Conservation (phyloP, 2,888 invertebrate genomes). For the Hipparchia sbordonii region DNA sequence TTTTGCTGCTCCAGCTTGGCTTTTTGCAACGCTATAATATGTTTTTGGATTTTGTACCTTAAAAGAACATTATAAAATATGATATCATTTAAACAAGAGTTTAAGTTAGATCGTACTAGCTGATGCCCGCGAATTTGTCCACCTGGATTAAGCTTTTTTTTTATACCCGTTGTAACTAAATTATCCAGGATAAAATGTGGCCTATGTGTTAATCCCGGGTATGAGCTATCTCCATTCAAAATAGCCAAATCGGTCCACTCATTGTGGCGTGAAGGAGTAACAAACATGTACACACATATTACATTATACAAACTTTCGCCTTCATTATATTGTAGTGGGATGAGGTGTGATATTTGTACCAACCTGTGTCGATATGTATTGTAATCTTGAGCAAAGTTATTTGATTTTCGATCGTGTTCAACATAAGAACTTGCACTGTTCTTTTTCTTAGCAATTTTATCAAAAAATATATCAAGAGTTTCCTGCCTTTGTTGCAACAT, state of each 20-base stretch:
- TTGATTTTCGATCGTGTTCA: slow-evolving; percentile 56
- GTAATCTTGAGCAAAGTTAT: slow-evolving; percentile 60
- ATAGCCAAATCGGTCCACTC: too few relatives aligned
- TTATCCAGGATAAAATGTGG: too few relatives aligned
- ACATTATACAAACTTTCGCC: too few relatives aligned
- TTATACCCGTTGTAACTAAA: too few relatives aligned
- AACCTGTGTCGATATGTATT: slow-evolving; percentile 74
- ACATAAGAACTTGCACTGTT: slow-evolving; percentile 46
- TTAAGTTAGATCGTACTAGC: background rate
- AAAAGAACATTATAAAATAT: slow-evolving; percentile 29
- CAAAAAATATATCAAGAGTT: slow-evolving; percentile 65
- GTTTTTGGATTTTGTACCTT: slow-evolving; percentile 87
- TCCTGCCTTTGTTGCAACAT: slow-evolving; percentile 58
- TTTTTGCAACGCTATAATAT: slow-evolving; percentile 88
- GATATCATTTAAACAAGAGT: slow-evolving; percentile 1
- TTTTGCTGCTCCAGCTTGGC: slow-evolving; percentile 88
- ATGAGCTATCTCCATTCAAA: too few relatives aligned
- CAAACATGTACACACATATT: too few relatives aligned
- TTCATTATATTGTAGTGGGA: too few relatives aligned
- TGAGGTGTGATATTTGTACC: background rate
- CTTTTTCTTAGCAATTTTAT: slow-evolving; percentile 68
- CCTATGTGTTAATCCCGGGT: too few relatives aligned
- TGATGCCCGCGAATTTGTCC: too few relatives aligned
- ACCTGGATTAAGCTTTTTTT: too few relatives aligned
- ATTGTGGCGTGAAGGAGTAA: too few relatives aligned